Base-by-base conservation (phyloP, 2,888 invertebrate species). In the Hoplodrina ambigua region DNA sequence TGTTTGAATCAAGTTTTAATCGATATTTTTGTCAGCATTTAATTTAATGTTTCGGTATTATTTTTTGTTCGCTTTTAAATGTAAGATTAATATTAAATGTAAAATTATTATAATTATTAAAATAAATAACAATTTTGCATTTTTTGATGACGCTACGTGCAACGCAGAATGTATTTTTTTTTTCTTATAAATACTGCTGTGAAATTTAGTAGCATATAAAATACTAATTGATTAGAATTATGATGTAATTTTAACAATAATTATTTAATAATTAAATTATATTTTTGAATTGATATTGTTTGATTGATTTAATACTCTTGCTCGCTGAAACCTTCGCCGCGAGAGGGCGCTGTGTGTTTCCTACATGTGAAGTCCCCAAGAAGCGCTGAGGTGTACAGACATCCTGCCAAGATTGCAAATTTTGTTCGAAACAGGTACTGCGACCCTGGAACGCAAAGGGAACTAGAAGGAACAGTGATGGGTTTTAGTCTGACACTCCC, bases 1-100 rank as follows among this genome's bases (percentile, higher is more conserved):
- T n/a, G n/a, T n/a, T n/a, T n/a, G n/a, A n/a, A n/a, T n/a, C n/a
- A n/a, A n/a, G n/a, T n/a, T n/a, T 62, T 70, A 4, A 17, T 33
- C n/a, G 15, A 49, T 49, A 53, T 57, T 57, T 15, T 11, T 30
- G n/a, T 30, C 41, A 72, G 72, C 72, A 72, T 72, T 72, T 72
- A 72, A 41, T 41, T 37, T 8, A 53, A 30, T 54, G 50, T 68
- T 50, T 72, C 67, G 50, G 72, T 72, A 72, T 72, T 72, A 72
- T 67, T 72, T 72, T 55, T 49, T 67, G 67, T 25, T 72, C 15
- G 66, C 30, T 72, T 71, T 66, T 67, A 17, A 20, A 49, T 1
- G 11, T 72, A 66, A 72, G 66, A 44, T 54, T 72, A 55, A 37
- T 25, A 25, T 25, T 25, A 25, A 25, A 25, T 25, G 25, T 25